These are phyloP conservation scores for Campylorhamphus procurvoides DNA, from an alignment of 2,113 vertebrate genomes.

Conservation along the genomic window DNA sequence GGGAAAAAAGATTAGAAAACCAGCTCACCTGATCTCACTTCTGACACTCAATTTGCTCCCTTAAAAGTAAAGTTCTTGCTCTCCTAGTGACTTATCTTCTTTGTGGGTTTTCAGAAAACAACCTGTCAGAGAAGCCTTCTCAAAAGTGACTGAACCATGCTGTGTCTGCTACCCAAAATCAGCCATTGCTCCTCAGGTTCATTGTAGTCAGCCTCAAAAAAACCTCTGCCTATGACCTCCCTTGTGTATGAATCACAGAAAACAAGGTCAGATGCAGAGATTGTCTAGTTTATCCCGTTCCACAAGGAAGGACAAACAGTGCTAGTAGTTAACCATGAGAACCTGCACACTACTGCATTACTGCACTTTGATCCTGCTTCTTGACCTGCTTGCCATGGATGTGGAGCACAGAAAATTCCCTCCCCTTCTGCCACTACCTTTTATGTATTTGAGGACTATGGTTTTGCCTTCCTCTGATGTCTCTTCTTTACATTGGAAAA, in stretches of 20 bases:
- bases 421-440: not conserved
- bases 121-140: not conserved
- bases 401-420: not conserved
- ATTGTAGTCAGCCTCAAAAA: not conserved
- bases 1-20: not conserved
- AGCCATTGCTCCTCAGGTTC: not conserved
- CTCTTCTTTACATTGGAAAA: not conserved
- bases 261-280: not conserved
- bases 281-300: not conserved
- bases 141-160: not conserved
- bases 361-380: fast-evolving
- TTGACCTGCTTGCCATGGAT: not conserved
- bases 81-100: not conserved
- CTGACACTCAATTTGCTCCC: not conserved
- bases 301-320: not conserved
- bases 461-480: not conserved
- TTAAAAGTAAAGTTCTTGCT: not conserved
- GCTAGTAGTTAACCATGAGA: not conserved
- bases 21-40: not conserved
- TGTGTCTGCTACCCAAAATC: not conserved
- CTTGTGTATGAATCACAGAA: not conserved
- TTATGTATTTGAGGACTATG: not conserved
- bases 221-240: not conserved
- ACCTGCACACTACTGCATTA: not conserved
- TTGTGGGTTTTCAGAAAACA: not conserved